These are phyloP conservation scores for Marmota flaviventris DNA, from an alignment of 2,113 vertebrate genomes.

Conservation along the genomic window DNA sequence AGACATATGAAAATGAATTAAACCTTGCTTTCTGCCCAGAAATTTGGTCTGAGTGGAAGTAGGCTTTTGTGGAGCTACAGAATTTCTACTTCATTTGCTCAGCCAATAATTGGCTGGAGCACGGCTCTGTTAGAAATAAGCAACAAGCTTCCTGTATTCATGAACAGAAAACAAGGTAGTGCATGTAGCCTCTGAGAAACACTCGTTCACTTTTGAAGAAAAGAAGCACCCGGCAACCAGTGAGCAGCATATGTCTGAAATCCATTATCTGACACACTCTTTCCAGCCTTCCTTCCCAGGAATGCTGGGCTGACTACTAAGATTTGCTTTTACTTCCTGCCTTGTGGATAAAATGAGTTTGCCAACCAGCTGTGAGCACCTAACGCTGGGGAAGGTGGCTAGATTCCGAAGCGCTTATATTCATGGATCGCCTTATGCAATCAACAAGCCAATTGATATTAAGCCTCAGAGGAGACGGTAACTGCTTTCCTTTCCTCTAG, in stretches of 20 bases:
- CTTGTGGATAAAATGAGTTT: conserved; percentile 93
- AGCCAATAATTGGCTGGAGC: conserved; percentile 82
- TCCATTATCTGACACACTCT: conserved; percentile 73
- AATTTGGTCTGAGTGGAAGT: conserved; percentile 45
- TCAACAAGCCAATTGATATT: conserved; percentile 98
- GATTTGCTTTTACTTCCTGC: conserved; percentile 74
- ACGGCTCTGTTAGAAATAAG: conserved; percentile 83
- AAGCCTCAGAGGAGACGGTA: conserved; percentile 95
- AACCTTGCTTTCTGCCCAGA: conserved; percentile 62
- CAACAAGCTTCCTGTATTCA: conserved; percentile 79
- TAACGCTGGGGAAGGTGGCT: conserved; percentile 92
- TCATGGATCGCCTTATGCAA: conserved; percentile 94
- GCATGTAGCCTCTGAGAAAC: conserved; percentile 64
- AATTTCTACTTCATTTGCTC: conserved; percentile 81
- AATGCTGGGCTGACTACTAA: conserved; percentile 80
- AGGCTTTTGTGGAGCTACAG: conserved; percentile 68
- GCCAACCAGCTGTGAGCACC: conserved; percentile 92
- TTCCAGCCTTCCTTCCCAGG: conserved; percentile 81
- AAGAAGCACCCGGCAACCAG: conserved; percentile 37
- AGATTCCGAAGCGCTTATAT: conserved; percentile 92
- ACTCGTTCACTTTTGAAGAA: conserved; percentile 78
- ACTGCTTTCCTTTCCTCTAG: conserved; percentile 83
- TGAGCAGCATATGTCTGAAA: conserved; percentile 50
- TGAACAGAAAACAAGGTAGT: conserved; percentile 74
- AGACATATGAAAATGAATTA: conserved; percentile 73